Percentiles rank a stretch among this genome's conserved stretches.
Evolutionary conservation across 2,113 vertebrate genomes (phyloP).

Genomic region (Falcunculus frontatus): DNA sequence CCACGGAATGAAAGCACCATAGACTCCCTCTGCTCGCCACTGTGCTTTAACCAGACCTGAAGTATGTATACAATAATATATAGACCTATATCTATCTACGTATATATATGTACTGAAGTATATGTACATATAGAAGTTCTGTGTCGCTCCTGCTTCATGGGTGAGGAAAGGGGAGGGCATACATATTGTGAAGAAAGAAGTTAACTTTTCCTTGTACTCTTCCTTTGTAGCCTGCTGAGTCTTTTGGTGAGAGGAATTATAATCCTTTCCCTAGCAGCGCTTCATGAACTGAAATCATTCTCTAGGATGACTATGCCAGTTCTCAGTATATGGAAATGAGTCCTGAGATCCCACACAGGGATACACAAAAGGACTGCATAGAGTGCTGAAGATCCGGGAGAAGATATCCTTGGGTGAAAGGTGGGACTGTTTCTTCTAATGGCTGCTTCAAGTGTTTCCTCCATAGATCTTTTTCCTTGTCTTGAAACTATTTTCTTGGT

Average conservation of each 20-base stretch:
- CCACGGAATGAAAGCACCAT: rapidly evolving
- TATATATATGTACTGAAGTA: neutral
- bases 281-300: neutral
- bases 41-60: rapidly evolving
- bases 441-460: neutral
- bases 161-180: neutral
- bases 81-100: neutral
- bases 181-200: neutral
- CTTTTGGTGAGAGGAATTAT: neutral
- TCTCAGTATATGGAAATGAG: neutral
- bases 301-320: neutral
- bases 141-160: neutral
- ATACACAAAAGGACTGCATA: neutral
- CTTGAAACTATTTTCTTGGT: neutral
- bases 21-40: rapidly evolving
- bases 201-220: neutral
- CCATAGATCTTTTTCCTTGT: neutral
- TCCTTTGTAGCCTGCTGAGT: neutral
- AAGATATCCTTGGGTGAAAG: neutral
- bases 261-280: neutral
- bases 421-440: neutral
- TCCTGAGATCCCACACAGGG: neutral
- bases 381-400: neutral
- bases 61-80: neutral
- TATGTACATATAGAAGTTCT: neutral